Evolutionary conservation across 30 jellyfish, hydroid and myxozoan species (phyloP).

Genomic region (Pelagia noctiluca): DNA sequence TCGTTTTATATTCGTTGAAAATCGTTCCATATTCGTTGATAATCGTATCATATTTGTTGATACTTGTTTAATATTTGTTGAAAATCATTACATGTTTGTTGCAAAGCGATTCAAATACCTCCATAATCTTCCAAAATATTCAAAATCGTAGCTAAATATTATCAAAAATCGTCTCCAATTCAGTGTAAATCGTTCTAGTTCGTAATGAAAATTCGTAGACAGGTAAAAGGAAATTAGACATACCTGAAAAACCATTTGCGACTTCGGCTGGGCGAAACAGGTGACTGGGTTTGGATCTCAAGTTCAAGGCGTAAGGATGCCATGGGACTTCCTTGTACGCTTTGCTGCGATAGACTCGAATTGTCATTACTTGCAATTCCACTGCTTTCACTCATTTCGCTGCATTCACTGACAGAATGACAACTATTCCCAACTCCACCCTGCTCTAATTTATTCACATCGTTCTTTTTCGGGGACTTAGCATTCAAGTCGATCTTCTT

Average conservation of each 20-base stretch:
- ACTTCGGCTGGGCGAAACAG: conserved; percentile 68
- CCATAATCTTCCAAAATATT: too few relatives aligned
- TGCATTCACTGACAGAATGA: conserved; percentile 76
- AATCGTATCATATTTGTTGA: too few relatives aligned
- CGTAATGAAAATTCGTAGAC: too few relatives aligned
- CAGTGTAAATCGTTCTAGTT: too few relatives aligned
- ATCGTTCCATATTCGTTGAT: too few relatives aligned
- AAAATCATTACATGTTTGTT: too few relatives aligned
- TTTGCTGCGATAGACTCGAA: conserved; percentile 79
- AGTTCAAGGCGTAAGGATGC: conserved; percentile 28
- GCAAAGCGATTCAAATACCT: too few relatives aligned
- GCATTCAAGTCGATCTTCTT: conserved; percentile 21
- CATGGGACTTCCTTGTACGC: conserved; percentile 68
- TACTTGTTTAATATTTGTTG: too few relatives aligned
- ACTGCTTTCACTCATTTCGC: conserved; percentile 85
- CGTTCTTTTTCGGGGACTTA: background rate
- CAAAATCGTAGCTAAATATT: too few relatives aligned
- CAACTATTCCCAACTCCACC: conserved; percentile 57
- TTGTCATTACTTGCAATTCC: conserved; percentile 79
- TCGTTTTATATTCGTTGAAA: too few relatives aligned
- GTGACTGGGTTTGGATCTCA: conserved; percentile 38
- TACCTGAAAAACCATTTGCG: conserved; percentile 89
- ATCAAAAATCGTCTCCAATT: too few relatives aligned
- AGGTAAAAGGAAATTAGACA: background rate
- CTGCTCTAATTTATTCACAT: background rate